phyloP scores from a whole-genome alignment of 1,140 invertebrate species.

The Tetraneura akinire region DNA sequence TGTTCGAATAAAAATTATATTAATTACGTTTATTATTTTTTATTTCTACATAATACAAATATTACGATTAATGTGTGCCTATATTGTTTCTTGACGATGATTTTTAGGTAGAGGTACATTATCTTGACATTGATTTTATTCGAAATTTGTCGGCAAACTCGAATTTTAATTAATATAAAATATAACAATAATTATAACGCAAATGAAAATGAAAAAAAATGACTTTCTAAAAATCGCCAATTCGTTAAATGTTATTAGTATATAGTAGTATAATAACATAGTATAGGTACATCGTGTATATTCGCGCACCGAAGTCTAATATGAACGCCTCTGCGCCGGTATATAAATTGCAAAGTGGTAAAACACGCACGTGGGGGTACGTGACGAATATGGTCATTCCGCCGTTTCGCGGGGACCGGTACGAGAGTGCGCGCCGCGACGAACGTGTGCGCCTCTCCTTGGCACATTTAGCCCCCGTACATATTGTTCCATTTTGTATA shows the following conservation, averaged over 20 bases:
- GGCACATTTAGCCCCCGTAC: conserved; percentile 48
- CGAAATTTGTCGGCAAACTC: no score
- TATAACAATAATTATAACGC: no score
- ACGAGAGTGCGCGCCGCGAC: neutral
- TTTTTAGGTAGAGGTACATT: no score
- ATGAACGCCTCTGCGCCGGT: conserved; percentile 12
- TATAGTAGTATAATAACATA: no score
- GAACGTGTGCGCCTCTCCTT: neutral
- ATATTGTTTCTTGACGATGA: no score
- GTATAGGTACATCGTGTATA: neutral
- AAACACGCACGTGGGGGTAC: conserved; percentile 33
- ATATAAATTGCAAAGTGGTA: conserved; percentile 10
- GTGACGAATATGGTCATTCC: conserved; percentile 44
- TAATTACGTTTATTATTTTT: no score
- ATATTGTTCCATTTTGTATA: no score
- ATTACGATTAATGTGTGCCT: no score
- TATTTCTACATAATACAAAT: no score
- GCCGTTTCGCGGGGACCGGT: conserved; percentile 24
- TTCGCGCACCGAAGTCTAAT: conserved; percentile 5
- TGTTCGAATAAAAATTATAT: no score
- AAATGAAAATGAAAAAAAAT: neutral
- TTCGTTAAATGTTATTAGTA: conserved; percentile 9
- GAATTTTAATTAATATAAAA: no score
- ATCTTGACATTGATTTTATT: no score
- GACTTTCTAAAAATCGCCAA: neutral